Evolutionary conservation across 2,888 invertebrate species (phyloP), one percentile per base, ranked within the genome.

Genomic region (Noctuana brunneofusca): DNA sequence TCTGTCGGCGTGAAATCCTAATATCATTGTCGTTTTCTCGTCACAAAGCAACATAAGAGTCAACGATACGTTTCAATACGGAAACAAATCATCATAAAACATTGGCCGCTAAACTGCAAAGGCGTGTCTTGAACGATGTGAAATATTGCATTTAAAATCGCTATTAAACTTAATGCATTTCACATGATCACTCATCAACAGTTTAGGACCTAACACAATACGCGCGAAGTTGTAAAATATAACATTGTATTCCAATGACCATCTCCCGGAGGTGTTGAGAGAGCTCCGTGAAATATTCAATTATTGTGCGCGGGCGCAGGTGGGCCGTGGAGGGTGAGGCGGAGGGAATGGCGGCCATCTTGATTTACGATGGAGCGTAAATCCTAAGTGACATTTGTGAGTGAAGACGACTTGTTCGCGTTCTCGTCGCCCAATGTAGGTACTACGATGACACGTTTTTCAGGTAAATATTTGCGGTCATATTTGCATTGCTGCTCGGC

Each of bases 41-140:
- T 69, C 70, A 76, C 80, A 81, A 78, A 77, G 76, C 70, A 70
- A 71, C 74, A 74, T 70, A 78, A 79, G 68, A 67, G 64, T 75
- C 65, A 71, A 71, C 72, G 71, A 72, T 71, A 68, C 77, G 73
- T 79, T 78, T 78, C 80, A 84, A 83, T 84, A 86, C 80, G 84
- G 84, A 87, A 90, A 88, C 89, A 89, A 90, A 90, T 91, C 90
- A 91, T 79, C 89, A 90, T 91, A 91, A 89, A 89, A 87, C 79
- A 78, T 80, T 79, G 76, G 80, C 75, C 83, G 80, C 83, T 80
- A 83, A 83, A 81, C 83, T 72, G 81, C 78, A 77, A 82, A 87
- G 87, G 83, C 77, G 83, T 83, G 81, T 75, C 81, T 75, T 71
- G 80, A 85, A 87, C 83, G 82, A 87, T 82, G 84, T 89, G 84